Base-by-base conservation (phyloP, 2,888 invertebrate genomes). In the Pelosia muscerda region DNA sequence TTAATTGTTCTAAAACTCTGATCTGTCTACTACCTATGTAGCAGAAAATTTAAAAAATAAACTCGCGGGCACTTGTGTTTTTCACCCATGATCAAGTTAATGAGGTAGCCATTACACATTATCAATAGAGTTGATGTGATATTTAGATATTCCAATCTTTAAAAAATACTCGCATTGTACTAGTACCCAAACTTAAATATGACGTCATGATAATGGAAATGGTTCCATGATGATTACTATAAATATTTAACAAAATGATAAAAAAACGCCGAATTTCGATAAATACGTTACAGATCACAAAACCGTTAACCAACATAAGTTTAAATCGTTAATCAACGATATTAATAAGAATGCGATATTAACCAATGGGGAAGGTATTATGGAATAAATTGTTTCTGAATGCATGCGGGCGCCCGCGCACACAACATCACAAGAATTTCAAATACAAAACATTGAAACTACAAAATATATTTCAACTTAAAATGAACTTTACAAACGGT, bases 251-350 rank as follows among this genome's bases (percentile, higher is more conserved):
- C 42, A 42, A 28, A 26, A 9, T 28, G 11, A 55, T 13, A 23
- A 23, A 10, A 28, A 28, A n/a, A 9, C 19, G 19, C 2, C 11
- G 23, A 10, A 38, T 38, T 26, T 26, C 23, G 22, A 72, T 62
- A 74, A 68, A 64, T 68, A 65, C 67, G 65, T 75, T 67, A 74
- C 66, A 69, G 72, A 72, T 68, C 64, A 72, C 71, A 88, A 90
- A 92, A 91, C 94, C 94, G 94, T 93, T 93, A 94, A 88, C 94
- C 93, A 89, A 88, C 91, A 92, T 92, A 78, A 79, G 69, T 77
- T 79, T 71, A 69, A 73, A 76, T 72, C 77, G 82, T 87, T 89
- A 93, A 92, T 93, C 86, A 90, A 89, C 84, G 71, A 73, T 82
- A 88, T 91, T 92, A 91, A 94, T 91, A 92, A 86, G 87, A 92